phyloP scores from a whole-genome alignment of 2,113 vertebrate species.

The Sapayoa aenigma region DNA sequence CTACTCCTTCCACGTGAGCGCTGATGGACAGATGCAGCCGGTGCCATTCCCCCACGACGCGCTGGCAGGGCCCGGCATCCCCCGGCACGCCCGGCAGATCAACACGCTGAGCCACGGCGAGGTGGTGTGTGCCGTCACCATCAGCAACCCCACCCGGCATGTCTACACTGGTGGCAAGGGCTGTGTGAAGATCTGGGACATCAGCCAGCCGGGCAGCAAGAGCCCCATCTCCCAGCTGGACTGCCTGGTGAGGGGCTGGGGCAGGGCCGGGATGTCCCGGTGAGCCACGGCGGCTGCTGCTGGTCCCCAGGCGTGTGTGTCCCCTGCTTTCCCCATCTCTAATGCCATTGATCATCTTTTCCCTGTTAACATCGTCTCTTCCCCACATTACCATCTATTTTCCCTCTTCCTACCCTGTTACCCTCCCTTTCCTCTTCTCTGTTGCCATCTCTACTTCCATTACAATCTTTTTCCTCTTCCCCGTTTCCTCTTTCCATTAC shows the following conservation, averaged over 20 bases:
- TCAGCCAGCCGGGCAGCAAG: slow-evolving; percentile 96
- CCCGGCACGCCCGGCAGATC: slow-evolving; percentile 93
- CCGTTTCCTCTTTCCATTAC: no score
- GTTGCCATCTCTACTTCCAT: fast-evolving
- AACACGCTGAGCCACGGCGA: slow-evolving; percentile 94
- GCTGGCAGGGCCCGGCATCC: slow-evolving; percentile 92
- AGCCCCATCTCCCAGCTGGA: slow-evolving; percentile 96
- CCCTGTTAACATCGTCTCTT: fast-evolving
- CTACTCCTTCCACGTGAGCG: slow-evolving; percentile 94
- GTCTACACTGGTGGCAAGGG: slow-evolving; percentile 96
- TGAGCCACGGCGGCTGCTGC: not conserved
- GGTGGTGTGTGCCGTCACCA: slow-evolving; percentile 95
- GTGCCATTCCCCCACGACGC: slow-evolving; percentile 95
- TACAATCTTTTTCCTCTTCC: no score
- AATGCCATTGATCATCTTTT: fast-evolving
- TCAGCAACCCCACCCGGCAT: slow-evolving; percentile 94
- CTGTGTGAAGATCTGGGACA: slow-evolving; percentile 98
- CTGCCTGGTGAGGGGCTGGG: slow-evolving; percentile 83
- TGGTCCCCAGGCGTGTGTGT: fast-evolving
- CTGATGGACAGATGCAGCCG: slow-evolving; percentile 96
- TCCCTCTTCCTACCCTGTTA: fast-evolving
- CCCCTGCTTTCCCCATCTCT: fast-evolving
- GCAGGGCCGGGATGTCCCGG: no score
- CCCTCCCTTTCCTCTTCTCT: not conserved
- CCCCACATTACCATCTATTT: no score